Conservation (phyloP, 2,888 invertebrate genomes). For the Cryptus armator region DNA sequence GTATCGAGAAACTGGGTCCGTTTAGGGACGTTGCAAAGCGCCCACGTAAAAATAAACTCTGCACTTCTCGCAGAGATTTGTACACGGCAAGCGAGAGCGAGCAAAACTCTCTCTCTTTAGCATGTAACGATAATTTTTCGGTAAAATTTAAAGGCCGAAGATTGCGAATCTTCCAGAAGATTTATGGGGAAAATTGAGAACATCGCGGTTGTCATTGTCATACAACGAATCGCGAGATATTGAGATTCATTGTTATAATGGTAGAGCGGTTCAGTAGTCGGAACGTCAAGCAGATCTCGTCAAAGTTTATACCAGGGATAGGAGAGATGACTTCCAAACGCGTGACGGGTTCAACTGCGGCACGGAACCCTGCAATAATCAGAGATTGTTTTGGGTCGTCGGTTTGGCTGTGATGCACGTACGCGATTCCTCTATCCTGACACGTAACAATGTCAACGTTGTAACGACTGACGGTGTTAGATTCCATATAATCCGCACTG, state of each 20-base stretch:
- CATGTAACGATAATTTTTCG: no score
- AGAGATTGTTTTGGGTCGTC: constrained; percentile 37
- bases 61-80: no score
- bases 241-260: background rate
- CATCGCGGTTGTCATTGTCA: background rate
- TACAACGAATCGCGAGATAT: background rate
- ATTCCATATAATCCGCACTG: background rate
- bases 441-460: constrained; percentile 37
- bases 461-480: constrained; percentile 29
- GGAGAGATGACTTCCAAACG: constrained; percentile 11
- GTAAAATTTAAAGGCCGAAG: background rate
- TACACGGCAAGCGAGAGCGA: no score
- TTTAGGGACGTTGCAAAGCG: no score
- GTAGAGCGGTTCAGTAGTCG: background rate
- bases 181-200: no score
- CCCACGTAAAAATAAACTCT: no score
- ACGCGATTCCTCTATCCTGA: constrained; percentile 35
- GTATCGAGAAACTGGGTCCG: no score
- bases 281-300: background rate
- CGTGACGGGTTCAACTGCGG: constrained; percentile 9
- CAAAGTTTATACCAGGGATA: constrained; percentile 20
- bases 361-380: constrained; percentile 8
- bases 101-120: no score
- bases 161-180: background rate
- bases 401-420: constrained; percentile 3